Evolutionary conservation across 1,140 invertebrate species (phyloP), one percentile per base, ranked within the genome.

Genomic region (Plectrocnemia conspersa): DNA sequence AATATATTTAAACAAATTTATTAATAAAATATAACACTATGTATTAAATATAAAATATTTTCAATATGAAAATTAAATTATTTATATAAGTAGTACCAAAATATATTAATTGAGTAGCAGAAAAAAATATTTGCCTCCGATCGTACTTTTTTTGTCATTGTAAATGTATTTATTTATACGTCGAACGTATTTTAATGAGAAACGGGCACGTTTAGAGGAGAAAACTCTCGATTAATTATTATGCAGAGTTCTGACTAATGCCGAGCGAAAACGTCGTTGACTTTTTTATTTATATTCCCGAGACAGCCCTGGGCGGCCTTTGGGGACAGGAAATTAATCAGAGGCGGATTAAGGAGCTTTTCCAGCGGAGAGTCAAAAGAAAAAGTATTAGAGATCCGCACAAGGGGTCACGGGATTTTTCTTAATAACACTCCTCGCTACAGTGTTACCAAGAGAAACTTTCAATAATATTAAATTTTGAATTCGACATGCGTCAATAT

Each of bases 261-360:
- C 33, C 47, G 47, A 50, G 33, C 47, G 47, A 50, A 50, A 50
- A 52, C 50, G 50, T 52, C 41, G 41, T 32, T 56, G 33, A 46
- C 47, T 56, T 50, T 47, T 49, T 49, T 42, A 49, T 49, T 56
- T 56, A 49, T 56, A 49, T 56, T 50, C 36, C 45, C 38, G 27
- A 44, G 21, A n/a, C 45, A 38, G 50, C 46, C 35, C 44, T 54
- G 49, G 38, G 25, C 42, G 33, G 47, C 47, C 47, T 50, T 50
- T 50, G 47, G 50, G 56, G 56, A 53, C 56, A 52, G 50, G 56
- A 58, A 58, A 58, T 58, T 58, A 58, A 58, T 58, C 56, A 58
- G 56, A 46, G 44, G 22, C 10, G 56, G 56, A 54, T 58, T 58
- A 54, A 48, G 45, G 56, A 46, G 22, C 45, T 38, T 50, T 47